Evolutionary conservation across 2,888 invertebrate species (phyloP).

Genomic region (Rhopalosiphum nymphaeae): DNA sequence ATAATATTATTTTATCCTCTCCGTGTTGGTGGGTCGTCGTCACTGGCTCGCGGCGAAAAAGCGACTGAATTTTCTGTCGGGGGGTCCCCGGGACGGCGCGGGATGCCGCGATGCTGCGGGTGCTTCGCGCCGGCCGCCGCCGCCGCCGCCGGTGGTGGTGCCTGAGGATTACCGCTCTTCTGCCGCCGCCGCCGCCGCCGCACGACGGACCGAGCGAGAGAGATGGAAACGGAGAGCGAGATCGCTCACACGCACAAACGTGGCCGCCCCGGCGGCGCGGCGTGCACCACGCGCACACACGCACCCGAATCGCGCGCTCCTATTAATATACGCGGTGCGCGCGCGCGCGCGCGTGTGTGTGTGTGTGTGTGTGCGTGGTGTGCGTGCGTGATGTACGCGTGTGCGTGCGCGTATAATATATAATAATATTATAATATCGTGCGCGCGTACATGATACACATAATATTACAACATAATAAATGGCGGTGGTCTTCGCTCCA

Average conservation of each 20-base stretch:
- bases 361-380: background rate
- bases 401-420: background rate
- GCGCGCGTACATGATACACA: background rate
- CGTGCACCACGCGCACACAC: constrained; percentile 18
- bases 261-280: constrained; percentile 40
- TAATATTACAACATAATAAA: background rate
- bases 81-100: constrained; percentile 34
- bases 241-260: constrained; percentile 46
- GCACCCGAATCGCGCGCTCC: constrained; percentile 6
- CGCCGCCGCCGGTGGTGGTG: constrained; percentile 26
- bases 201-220: background rate
- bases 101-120: constrained; percentile 47
- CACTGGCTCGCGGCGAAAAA: constrained; percentile 55
- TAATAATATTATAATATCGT: too few relatives aligned
- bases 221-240: background rate
- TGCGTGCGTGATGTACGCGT: too few relatives aligned
- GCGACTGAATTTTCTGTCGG: constrained; percentile 61
- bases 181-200: background rate
- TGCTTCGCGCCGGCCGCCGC: constrained; percentile 6
- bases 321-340: constrained; percentile 30
- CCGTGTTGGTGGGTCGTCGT: constrained; percentile 15
- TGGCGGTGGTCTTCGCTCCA: constrained; percentile 12
- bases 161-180: constrained; percentile 36
- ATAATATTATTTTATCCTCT: background rate
- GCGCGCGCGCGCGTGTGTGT: background rate